Conservation (phyloP, 2,797 vertebrate species). For the Crenuchus spilurus region DNA sequence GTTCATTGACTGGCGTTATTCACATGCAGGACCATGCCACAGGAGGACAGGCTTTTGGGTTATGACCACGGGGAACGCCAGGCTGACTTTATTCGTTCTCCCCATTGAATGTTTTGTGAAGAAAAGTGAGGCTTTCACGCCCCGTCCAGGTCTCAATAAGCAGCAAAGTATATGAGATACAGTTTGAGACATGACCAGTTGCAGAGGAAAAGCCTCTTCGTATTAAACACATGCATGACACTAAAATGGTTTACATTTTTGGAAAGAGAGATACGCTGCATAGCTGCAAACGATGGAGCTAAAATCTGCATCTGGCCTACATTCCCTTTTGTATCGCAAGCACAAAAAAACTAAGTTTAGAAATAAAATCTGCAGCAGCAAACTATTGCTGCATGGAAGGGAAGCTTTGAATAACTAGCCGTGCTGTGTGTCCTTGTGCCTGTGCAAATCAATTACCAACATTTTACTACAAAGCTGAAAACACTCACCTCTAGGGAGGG, state of each 20-base stretch:
- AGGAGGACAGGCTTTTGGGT: slow-evolving; percentile 11
- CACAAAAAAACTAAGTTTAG: slow-evolving; percentile 14
- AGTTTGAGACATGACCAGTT: slow-evolving; percentile 12
- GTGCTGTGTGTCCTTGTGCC: slow-evolving; percentile 27
- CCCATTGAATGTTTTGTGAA: slow-evolving; percentile 16
- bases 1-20: slow-evolving; percentile 63
- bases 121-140: slow-evolving; percentile 3
- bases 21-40: slow-evolving; percentile 24
- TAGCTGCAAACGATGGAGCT: slow-evolving; percentile 25
- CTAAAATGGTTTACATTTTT: background rate
- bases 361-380: slow-evolving; percentile 33
- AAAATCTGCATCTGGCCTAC: slow-evolving; percentile 54
- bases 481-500: slow-evolving; percentile 52
- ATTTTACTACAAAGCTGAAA: slow-evolving; percentile 52
- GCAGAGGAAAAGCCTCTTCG: slow-evolving; percentile 19
- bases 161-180: slow-evolving; percentile 4
- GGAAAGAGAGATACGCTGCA: slow-evolving; percentile 2
- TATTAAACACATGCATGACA: slow-evolving; percentile 20
- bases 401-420: slow-evolving; percentile 34
- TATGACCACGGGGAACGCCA: slow-evolving; percentile 14
- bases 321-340: slow-evolving; percentile 39
- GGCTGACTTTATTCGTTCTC: slow-evolving; percentile 7
- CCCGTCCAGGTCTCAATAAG: background rate
- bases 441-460: slow-evolving; percentile 45
- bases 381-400: slow-evolving; percentile 42